Evolutionary conservation across 2,888 invertebrate genomes (phyloP).

Genomic region (Parnassius orleans): DNA sequence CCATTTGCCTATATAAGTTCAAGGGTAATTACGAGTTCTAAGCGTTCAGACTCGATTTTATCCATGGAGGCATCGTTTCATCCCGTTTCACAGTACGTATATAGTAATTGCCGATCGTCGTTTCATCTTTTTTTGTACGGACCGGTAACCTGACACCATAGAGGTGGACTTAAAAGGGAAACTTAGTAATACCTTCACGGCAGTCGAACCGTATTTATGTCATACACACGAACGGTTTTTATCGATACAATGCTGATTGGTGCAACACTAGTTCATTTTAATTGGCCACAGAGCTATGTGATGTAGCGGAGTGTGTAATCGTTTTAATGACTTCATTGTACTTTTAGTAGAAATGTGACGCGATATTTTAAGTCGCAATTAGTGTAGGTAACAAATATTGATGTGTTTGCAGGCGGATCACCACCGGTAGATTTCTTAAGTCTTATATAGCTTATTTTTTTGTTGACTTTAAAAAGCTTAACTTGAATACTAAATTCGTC

Average conservation of each 20-base stretch:
- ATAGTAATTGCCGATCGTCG: conserved; percentile 61
- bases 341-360: conserved; percentile 35
- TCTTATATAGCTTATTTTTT: too few relatives aligned
- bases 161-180: conserved; percentile 66
- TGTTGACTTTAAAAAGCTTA: too few relatives aligned
- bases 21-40: conserved; percentile 37
- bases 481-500: too few relatives aligned
- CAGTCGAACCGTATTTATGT: conserved; percentile 64
- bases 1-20: conserved; percentile 37
- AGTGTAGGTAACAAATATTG: conserved; percentile 4
- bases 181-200: conserved; percentile 70
- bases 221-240: conserved; percentile 49
- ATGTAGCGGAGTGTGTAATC: conserved; percentile 35
- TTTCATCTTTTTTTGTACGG: conserved; percentile 38
- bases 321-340: conserved; percentile 44
- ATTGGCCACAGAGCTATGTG: conserved; percentile 51
- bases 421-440: too few relatives aligned
- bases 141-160: conserved; percentile 64
- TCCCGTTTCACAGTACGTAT: conserved; percentile 43
- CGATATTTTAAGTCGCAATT: conserved; percentile 22
- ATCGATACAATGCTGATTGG: conserved; percentile 52
- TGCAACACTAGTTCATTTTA: conserved; percentile 64
- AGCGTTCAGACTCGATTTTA: conserved; percentile 38
- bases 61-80: conserved; percentile 56
- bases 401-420: neutral